Conservation (phyloP, 2,888 invertebrate species). For the Noctua janthe region DNA sequence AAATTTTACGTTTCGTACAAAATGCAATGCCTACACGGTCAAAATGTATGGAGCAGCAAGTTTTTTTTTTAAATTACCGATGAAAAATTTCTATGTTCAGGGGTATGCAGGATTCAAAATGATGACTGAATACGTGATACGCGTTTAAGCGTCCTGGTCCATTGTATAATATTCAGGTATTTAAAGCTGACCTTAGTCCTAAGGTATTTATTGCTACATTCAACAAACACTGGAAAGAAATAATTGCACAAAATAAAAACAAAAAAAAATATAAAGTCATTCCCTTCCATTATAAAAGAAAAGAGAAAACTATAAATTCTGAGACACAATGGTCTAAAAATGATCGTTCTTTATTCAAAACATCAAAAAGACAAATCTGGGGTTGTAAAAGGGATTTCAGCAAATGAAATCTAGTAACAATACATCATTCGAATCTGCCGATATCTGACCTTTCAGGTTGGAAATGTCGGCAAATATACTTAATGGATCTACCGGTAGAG, state of each 20-base stretch:
- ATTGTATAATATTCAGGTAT: too few relatives aligned
- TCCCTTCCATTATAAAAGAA: constrained; percentile 1
- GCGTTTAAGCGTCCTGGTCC: too few relatives aligned
- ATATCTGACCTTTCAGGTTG: constrained; percentile 82
- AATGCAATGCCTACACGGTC: too few relatives aligned
- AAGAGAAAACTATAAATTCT: constrained; percentile 25
- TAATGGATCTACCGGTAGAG: constrained; percentile 78
- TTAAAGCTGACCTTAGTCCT: background rate
- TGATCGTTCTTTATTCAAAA: constrained; percentile 45
- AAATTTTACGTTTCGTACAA: too few relatives aligned
- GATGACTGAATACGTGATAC: too few relatives aligned
- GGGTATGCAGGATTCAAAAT: too few relatives aligned
- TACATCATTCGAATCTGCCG: constrained; percentile 84
- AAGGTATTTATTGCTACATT: background rate
- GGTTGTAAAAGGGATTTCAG: constrained; percentile 53
- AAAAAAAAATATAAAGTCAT: constrained; percentile 5
- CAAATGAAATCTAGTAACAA: constrained; percentile 82
- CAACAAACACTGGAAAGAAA: background rate
- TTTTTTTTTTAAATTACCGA: too few relatives aligned
- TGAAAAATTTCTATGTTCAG: too few relatives aligned
- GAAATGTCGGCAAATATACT: constrained; percentile 84
- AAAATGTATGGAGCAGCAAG: too few relatives aligned
- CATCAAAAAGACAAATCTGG: constrained; percentile 60
- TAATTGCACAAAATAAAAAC: background rate
- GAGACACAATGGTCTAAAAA: constrained; percentile 48